Evolutionary conservation across 2,797 vertebrate species (phyloP).

Genomic region (Lacerta agilis): DNA sequence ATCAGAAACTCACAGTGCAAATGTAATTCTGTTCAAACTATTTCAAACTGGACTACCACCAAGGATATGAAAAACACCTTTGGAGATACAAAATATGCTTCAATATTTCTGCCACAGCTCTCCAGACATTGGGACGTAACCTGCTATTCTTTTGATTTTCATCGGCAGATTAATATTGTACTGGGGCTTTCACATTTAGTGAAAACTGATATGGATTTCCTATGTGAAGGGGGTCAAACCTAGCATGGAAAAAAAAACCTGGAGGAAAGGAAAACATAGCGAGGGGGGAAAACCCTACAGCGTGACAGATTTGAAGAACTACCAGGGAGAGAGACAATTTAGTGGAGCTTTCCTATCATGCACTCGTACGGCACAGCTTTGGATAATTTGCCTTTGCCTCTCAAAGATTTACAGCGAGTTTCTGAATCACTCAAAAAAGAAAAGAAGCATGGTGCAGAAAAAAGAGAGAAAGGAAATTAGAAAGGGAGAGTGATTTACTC

Average conservation of each 20-base stretch:
- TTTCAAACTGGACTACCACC: background rate
- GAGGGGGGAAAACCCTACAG: background rate
- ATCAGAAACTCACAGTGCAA: background rate
- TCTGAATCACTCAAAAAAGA: slow-evolving; percentile 55
- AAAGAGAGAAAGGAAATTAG: slow-evolving; percentile 42
- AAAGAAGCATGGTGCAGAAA: slow-evolving; percentile 39
- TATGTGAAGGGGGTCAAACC: background rate
- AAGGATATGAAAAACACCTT: slow-evolving; percentile 5
- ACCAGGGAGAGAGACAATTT: slow-evolving; percentile 30
- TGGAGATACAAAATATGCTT: slow-evolving; percentile 4
- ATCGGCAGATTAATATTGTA: slow-evolving; percentile 6
- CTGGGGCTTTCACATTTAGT: background rate
- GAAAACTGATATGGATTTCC: slow-evolving; percentile 21
- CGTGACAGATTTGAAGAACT: slow-evolving; percentile 37
- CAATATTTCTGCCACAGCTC: slow-evolving; percentile 8
- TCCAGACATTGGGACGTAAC: background rate
- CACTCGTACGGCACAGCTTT: slow-evolving; percentile 49
- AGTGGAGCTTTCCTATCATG: slow-evolving; percentile 30
- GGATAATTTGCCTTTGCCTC: slow-evolving; percentile 59
- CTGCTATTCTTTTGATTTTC: slow-evolving; percentile 12
- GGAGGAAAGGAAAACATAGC: slow-evolving; percentile 8
- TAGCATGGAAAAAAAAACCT: slow-evolving; percentile 7
- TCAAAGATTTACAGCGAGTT: slow-evolving; percentile 60
- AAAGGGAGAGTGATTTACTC: slow-evolving; percentile 57
- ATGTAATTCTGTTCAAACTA: background rate